A percentile compares a stretch with the other conserved stretches of the same genome.
These are phyloP conservation scores for Drosophila mulleri DNA, from an alignment of 2,888 invertebrate species.

Conservation along the genomic window DNA sequence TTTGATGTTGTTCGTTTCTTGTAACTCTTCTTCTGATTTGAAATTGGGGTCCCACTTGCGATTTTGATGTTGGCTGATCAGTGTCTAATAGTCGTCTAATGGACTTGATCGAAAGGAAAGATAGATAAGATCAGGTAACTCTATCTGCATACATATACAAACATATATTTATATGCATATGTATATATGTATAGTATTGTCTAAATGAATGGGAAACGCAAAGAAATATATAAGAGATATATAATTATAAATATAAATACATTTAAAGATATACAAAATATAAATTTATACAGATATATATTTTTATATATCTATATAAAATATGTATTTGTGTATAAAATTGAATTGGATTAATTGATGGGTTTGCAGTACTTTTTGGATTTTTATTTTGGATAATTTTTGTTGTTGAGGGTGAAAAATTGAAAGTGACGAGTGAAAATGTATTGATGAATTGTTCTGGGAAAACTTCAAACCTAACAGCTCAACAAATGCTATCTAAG, in stretches of 20 bases:
- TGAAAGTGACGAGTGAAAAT: slow-evolving; percentile 57
- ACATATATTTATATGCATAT: not conserved
- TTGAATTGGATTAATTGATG: slow-evolving; percentile 23
- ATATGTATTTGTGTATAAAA: slow-evolving; percentile 4
- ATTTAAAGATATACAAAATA: not conserved
- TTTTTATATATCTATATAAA: not conserved
- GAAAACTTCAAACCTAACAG: slow-evolving; percentile 28
- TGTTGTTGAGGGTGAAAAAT: slow-evolving; percentile 54
- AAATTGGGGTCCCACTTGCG: slow-evolving; percentile 14
- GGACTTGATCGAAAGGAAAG: slow-evolving; percentile 25
- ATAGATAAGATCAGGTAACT: not conserved
- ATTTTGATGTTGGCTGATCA: slow-evolving; percentile 28
- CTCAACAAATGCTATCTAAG: slow-evolving; percentile 35
- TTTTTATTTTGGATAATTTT: slow-evolving; percentile 57
- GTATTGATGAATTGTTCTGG: slow-evolving; percentile 24
- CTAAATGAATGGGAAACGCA: not conserved
- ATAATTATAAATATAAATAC: not conserved
- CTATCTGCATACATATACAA: slow-evolving; percentile 2
- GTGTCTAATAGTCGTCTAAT: slow-evolving; percentile 23
- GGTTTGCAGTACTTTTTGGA: slow-evolving; percentile 39
- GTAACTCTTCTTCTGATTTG: slow-evolving; percentile 4
- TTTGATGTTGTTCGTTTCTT: slow-evolving; percentile 1
- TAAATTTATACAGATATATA: not conserved
- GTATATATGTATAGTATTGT: slow-evolving; percentile 1
- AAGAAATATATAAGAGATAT: not conserved